Base-by-base conservation (phyloP, 2,797 vertebrate species). In the Margarornis squamiger region DNA sequence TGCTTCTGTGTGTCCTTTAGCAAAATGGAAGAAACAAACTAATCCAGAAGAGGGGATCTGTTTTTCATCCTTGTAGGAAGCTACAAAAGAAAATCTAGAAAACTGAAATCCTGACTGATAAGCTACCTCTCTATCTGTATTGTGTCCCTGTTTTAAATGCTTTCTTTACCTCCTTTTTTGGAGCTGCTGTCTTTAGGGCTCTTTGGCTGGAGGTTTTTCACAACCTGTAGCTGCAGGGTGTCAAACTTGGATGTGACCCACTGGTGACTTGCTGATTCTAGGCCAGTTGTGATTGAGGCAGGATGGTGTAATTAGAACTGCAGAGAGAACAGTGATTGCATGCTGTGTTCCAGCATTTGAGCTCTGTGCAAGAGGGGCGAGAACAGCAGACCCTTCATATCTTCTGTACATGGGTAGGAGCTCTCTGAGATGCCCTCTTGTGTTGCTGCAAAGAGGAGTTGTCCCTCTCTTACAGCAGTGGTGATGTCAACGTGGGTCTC, bases 191-290 rank as follows among this genome's bases (percentile, higher is more conserved):
- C 88, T 48, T 38, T 62, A n/a, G 88, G n/a, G 30, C 94, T 91
- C 67, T 86, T 90, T 61, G 89, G 81, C 68, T 96, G 14, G 3
- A 76, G 70, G n/a, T 89, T 97, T 84, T 95, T 96, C 16, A 65
- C 70, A 62, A 82, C 79, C 57, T 98, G 93, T 21, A 91, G 79
- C 41, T 98, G 97, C n/a, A 97, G 92, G 59, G 95, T 97, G 34
- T 97, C 76, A 26, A 95, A 98, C 68, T 95, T 96, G 20, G 79
- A 93, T 77, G 95, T 95, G 90, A 98, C 97, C 97, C 97, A 98
- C 24, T 30, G 62, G 74, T 97, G 97, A 58, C 46, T 29, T 78
- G 97, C 97, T 96, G 95, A 97, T 93, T 97, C 97, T 29, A 98
- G 93, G 83, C 97, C 97, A 46, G 96, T 72, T 51, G 96, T 97